These are phyloP conservation scores for Elachura formosa DNA, from an alignment of 2,113 vertebrate genomes.

Conservation along the genomic window DNA sequence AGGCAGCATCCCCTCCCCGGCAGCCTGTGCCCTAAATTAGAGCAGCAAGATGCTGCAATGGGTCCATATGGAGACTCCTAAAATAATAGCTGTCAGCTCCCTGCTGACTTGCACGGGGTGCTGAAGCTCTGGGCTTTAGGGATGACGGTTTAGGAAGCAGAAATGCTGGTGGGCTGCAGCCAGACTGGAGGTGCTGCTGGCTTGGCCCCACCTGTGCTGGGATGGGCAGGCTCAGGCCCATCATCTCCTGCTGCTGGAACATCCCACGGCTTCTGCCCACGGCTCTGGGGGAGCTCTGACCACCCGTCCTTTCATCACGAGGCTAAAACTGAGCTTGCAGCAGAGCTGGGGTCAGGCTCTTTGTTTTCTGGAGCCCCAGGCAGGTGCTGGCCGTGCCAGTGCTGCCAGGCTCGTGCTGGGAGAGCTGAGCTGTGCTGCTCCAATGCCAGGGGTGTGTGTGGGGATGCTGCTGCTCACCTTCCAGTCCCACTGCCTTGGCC, in stretches of 20 bases:
- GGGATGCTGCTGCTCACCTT: neutral
- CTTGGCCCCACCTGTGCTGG: neutral
- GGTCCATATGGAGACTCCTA: conserved; percentile 56
- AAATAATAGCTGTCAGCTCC: conserved; percentile 44
- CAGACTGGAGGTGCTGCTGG: neutral
- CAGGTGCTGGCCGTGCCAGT: neutral
- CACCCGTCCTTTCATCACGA: fast-evolving
- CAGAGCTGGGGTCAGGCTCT: neutral
- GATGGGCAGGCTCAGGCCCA: fast-evolving
- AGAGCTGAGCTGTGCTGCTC: neutral
- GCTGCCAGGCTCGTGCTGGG: fast-evolving
- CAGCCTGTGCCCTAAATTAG: conserved; percentile 38
- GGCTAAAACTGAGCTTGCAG: neutral
- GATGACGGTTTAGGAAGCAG: neutral
- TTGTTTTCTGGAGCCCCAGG: no score
- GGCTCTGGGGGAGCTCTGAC: fast-evolving
- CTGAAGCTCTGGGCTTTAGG: neutral
- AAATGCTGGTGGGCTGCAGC: neutral
- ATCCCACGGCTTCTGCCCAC: fast-evolving
- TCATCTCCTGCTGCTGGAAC: neutral
- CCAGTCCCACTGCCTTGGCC: neutral
- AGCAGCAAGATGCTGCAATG: conserved; percentile 11
- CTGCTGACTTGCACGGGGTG: conserved; percentile 17
- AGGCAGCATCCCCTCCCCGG: neutral
- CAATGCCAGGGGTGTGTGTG: neutral